Base-by-base conservation (phyloP, 2,888 invertebrate species). In the Ochropacha duplaris region DNA sequence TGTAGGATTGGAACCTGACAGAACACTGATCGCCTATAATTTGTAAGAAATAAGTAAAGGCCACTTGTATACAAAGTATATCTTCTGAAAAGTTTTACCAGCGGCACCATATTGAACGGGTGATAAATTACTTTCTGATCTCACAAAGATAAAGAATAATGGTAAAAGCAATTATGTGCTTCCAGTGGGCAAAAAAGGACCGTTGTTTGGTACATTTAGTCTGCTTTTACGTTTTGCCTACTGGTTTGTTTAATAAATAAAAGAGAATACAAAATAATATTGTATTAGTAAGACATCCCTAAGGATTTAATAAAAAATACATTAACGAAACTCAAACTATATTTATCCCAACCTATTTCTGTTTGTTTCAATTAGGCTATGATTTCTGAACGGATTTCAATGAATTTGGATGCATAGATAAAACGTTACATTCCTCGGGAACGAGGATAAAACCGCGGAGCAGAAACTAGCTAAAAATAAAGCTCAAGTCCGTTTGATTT, bases 71-170 rank as follows among this genome's bases (percentile, higher is more conserved):
- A n/a, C n/a, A 19, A 9, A 19, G 9, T n/a, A 16, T 19, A 14
- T 44, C 19, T 19, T 19, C 19, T 44, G 44, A 44, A 44, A 16
- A 9, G 44, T 9, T 44, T 19, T 19, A 44, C 19, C 4, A 19
- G 9, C 31, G 57, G 52, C 39, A 56, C 57, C 64, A 67, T 67
- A 72, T 71, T 69, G 68, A 61, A 54, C 64, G 55, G 54, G 68
- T 79, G 79, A 79, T 79, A 76, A 81, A 83, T 78, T 72, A 68
- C 57, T 77, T 77, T 76, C 64, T 68, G 75, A 82, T 82, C 76
- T 72, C 59, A 34, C 56, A 57, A 61, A 74, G 73, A 78, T 74
- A 74, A 71, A 74, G 68, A 71, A 58, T 71, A 69, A 78, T 75
- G 74, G 66, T 66, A 54, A 59, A 68, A 65, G 71, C 67, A 76